A percentile compares a stretch with the other conserved stretches of the same genome.
Conservation (phyloP, 2,113 vertebrate species). For the Cairina moschata region DNA sequence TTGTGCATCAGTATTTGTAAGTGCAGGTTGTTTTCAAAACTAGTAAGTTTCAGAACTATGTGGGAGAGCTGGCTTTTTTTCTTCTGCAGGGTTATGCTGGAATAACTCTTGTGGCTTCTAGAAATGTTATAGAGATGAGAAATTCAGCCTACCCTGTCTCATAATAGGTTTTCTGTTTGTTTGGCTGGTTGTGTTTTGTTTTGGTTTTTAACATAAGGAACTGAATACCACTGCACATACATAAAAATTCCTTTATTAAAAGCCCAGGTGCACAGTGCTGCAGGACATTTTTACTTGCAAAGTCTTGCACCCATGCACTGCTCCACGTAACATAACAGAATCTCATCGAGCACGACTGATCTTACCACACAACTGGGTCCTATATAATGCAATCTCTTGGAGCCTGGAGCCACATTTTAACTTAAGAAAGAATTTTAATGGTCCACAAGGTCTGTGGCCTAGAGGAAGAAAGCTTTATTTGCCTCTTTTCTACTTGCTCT, state of each 20-base stretch:
- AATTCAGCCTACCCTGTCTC: neutral
- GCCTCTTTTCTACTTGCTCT: neutral
- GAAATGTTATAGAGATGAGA: neutral
- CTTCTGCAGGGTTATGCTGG: neutral
- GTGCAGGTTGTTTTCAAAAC: neutral
- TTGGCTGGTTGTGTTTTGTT: neutral
- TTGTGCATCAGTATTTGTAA: neutral
- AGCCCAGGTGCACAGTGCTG: neutral
- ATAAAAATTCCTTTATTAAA: neutral
- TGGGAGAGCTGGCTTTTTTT: neutral
- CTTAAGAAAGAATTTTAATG: neutral
- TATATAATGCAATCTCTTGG: neutral
- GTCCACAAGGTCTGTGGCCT: neutral
- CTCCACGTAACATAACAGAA: neutral
- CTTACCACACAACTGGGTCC: no score
- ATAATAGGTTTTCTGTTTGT: neutral
- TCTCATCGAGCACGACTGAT: neutral
- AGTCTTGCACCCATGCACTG: neutral
- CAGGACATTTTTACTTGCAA: neutral
- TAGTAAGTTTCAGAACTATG: neutral
- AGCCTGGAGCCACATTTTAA: neutral
- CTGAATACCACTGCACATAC: neutral
- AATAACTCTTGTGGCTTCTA: neutral
- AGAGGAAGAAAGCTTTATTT: neutral
- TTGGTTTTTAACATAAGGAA: neutral